These are phyloP conservation scores for Pardalotus punctatus DNA, from an alignment of 2,113 vertebrate species.

Conservation along the genomic window DNA sequence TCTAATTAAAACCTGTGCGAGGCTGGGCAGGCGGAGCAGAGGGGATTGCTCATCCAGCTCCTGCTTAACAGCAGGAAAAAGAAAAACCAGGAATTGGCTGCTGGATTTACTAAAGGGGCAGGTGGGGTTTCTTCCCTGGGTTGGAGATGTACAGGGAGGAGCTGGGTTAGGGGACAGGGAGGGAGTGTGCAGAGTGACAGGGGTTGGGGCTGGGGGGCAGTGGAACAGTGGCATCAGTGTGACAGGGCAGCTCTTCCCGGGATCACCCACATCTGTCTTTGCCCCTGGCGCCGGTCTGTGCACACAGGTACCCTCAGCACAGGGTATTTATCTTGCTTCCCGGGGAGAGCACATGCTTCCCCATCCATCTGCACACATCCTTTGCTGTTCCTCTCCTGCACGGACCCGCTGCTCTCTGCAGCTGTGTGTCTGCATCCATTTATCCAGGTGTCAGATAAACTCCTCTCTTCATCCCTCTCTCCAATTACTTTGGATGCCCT, in stretches of 20 bases:
- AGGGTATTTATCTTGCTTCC: not conserved
- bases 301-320: not conserved
- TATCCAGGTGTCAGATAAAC: not conserved
- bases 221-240: fast-evolving
- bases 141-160: not conserved
- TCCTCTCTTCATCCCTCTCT: not conserved
- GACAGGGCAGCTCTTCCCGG: not conserved
- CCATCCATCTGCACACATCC: not conserved
- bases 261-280: not conserved
- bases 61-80: not conserved
- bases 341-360: not conserved
- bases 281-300: fast-evolving
- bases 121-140: not conserved
- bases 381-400: not conserved
- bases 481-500: not conserved
- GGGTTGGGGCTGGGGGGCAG: not conserved
- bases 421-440: not conserved
- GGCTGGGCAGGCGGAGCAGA: not conserved
- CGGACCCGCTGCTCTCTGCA: fast-evolving
- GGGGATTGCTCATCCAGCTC: conserved; percentile 29
- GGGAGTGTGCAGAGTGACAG: not conserved
- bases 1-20: not conserved
- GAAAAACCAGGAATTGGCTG: not conserved
- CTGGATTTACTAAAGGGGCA: not conserved
- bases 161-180: not conserved